These are phyloP conservation scores for Melitaea athalia DNA, from an alignment of 2,888 invertebrate genomes.

Conservation along the genomic window DNA sequence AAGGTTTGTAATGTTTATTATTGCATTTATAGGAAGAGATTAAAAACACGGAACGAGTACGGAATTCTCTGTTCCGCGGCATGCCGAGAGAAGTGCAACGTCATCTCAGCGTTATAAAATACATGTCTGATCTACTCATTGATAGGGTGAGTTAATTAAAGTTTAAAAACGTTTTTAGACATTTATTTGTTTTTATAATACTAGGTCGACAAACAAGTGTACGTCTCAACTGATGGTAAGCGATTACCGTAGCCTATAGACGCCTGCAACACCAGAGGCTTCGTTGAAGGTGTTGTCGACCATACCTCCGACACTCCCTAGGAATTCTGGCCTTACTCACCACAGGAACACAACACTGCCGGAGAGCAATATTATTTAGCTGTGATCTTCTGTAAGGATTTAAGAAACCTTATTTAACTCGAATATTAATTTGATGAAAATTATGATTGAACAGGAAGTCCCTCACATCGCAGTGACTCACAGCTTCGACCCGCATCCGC, in stretches of 20 bases:
- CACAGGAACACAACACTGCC: no score
- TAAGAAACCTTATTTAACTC: background rate
- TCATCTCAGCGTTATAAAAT: constrained; percentile 52
- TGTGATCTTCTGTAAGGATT: no score
- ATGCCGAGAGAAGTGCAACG: constrained; percentile 54
- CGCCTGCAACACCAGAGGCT: no score
- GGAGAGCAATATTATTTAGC: no score
- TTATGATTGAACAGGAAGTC: constrained; percentile 37
- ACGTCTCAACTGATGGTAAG: background rate
- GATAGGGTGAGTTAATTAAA: constrained; percentile 43
- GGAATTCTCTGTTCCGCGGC: constrained; percentile 45
- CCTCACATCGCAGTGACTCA: constrained; percentile 31
- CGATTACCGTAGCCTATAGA: background rate
- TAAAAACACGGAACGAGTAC: constrained; percentile 27
- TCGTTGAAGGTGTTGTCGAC: no score
- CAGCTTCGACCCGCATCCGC: constrained; percentile 46
- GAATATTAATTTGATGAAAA: background rate
- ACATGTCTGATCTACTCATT: constrained; percentile 53
- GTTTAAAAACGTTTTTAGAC: background rate
- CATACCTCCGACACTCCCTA: no score
- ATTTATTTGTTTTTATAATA: no score
- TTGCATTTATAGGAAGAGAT: constrained; percentile 43
- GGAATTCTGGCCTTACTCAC: no score
- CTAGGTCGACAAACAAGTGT: no score
- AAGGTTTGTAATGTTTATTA: background rate